These are phyloP conservation scores for Salpingus planirostris DNA, from an alignment of 2,888 invertebrate genomes.

Conservation along the genomic window DNA sequence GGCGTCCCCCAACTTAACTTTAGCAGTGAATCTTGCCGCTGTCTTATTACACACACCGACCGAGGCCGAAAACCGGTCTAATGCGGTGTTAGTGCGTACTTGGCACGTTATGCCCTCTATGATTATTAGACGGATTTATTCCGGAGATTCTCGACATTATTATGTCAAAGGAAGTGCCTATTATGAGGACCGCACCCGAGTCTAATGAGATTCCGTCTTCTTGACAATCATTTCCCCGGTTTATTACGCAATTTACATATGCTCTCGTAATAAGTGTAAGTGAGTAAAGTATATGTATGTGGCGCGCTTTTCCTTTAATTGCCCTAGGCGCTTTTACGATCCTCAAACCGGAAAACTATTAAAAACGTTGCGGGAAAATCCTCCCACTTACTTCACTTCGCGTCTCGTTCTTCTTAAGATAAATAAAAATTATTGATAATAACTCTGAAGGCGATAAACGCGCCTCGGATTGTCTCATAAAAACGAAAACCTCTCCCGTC, in stretches of 20 bases:
- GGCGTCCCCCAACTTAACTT: conserved; percentile 29
- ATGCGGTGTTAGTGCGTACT: conserved; percentile 40
- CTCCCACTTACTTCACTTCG: too few relatives aligned
- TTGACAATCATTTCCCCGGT: conserved; percentile 32
- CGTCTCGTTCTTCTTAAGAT: too few relatives aligned
- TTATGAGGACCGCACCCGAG: conserved; percentile 4
- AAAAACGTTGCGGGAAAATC: too few relatives aligned
- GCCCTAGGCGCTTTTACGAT: too few relatives aligned
- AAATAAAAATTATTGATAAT: too few relatives aligned
- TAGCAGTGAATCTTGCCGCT: conserved; percentile 32
- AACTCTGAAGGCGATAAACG: too few relatives aligned
- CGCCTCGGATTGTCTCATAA: too few relatives aligned
- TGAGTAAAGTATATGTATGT: too few relatives aligned
- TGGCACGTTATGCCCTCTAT: conserved; percentile 39
- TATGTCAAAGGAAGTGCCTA: conserved; percentile 36
- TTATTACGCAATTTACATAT: conserved; percentile 34
- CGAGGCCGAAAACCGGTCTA: conserved; percentile 33
- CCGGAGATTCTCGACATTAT: conserved; percentile 34
- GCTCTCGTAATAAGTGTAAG: too few relatives aligned
- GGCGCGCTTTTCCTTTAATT: too few relatives aligned
- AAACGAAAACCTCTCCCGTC: too few relatives aligned
- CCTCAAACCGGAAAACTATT: too few relatives aligned
- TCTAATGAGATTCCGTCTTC: conserved; percentile 35
- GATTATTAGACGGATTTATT: conserved; percentile 42
- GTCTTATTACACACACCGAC: conserved; percentile 33